These are phyloP conservation scores for Athene noctua DNA, from an alignment of 2,113 vertebrate genomes.

Conservation along the genomic window DNA sequence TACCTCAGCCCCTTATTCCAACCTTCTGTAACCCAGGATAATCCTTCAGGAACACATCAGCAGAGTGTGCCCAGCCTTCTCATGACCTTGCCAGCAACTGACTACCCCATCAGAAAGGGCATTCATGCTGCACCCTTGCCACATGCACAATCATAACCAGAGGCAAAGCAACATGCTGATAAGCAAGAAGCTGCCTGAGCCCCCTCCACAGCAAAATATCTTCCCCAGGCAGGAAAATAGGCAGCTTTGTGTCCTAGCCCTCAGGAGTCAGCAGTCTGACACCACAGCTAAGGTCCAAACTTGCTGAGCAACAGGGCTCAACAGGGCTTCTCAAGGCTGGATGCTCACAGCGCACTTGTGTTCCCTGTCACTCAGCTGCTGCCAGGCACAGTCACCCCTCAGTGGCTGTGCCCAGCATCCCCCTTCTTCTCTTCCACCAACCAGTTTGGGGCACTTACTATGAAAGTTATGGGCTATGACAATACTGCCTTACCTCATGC, in stretches of 20 bases:
- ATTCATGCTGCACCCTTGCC: not conserved
- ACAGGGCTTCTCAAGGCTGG: not conserved
- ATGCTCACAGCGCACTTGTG: not conserved
- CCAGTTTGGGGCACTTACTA: not conserved
- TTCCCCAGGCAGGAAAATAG: not conserved
- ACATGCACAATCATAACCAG: not conserved
- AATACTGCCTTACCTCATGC: not conserved
- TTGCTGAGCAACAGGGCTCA: not conserved
- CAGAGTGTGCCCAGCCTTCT: not conserved
- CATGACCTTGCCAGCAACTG: not conserved
- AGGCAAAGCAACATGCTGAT: not conserved
- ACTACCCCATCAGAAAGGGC: not conserved
- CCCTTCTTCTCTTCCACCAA: not conserved
- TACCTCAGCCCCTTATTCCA: not conserved
- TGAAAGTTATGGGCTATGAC: not conserved
- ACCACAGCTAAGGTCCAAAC: not conserved
- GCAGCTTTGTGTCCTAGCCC: not conserved
- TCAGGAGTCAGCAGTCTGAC: not conserved
- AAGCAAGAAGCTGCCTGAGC: not conserved
- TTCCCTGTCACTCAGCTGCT: not conserved
- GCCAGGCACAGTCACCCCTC: not conserved
- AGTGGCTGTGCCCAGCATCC: not conserved
- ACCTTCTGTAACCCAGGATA: not conserved
- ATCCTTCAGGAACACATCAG: not conserved
- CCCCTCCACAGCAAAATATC: not conserved